These are phyloP conservation scores for Ictalurus punctatus DNA, from an alignment of 2,113 vertebrate genomes.

Conservation along the genomic window DNA sequence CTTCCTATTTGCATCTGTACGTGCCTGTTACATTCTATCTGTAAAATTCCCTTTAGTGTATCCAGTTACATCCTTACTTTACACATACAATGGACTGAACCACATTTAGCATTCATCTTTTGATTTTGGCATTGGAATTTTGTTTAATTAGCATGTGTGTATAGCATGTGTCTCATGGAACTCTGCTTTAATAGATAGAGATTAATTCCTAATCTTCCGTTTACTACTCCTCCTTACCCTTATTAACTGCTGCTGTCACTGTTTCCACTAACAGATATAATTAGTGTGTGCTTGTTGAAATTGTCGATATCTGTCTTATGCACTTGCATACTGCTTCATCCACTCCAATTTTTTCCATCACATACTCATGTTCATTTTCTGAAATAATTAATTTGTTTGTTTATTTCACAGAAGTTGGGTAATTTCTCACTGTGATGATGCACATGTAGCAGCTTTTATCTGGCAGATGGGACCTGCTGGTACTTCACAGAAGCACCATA, in stretches of 20 bases:
- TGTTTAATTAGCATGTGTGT: background rate
- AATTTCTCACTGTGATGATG: slow-evolving; percentile 55
- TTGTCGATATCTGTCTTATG: slow-evolving; percentile 51
- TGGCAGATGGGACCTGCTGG: slow-evolving; percentile 64
- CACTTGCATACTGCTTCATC: slow-evolving; percentile 26
- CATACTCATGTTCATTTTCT: slow-evolving; percentile 32
- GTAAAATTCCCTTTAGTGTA: background rate
- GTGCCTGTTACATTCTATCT: background rate
- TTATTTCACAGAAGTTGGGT: slow-evolving; percentile 67
- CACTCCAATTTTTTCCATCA: slow-evolving; percentile 25
- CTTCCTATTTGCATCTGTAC: background rate
- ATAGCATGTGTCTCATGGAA: slow-evolving; percentile 7
- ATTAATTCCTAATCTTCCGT: slow-evolving; percentile 47
- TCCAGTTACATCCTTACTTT: background rate
- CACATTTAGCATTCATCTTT: background rate
- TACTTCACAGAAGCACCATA: slow-evolving; percentile 51
- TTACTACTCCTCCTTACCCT: slow-evolving; percentile 31
- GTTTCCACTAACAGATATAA: slow-evolving; percentile 48
- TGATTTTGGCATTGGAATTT: background rate
- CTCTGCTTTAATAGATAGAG: slow-evolving; percentile 42
- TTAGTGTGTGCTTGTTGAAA: slow-evolving; percentile 51
- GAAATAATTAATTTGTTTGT: slow-evolving; percentile 63
- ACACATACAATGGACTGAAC: background rate
- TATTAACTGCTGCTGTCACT: slow-evolving; percentile 35
- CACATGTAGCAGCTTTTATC: slow-evolving; percentile 64